phyloP scores from a whole-genome alignment of 2,797 vertebrate species.

The Rhinoraja longicauda region DNA sequence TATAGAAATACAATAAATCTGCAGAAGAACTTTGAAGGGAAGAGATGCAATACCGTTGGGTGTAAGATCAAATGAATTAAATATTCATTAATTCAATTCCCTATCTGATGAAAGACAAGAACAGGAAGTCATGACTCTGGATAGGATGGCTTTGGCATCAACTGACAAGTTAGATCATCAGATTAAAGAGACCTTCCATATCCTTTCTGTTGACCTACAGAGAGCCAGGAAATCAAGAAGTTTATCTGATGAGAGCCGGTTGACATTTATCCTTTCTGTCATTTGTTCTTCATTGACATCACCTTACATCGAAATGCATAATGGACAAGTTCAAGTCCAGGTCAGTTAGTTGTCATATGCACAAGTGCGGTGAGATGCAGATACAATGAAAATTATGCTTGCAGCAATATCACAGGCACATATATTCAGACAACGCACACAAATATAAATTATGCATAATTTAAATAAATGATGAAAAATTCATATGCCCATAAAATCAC shows the following conservation, averaged over 20 bases:
- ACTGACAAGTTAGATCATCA: conserved; percentile 5
- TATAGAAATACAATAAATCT: background rate
- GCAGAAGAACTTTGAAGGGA: background rate
- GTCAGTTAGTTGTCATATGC: too few relatives aligned
- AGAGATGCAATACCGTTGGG: background rate
- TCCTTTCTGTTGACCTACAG: background rate
- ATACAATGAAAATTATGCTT: too few relatives aligned
- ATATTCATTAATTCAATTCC: conserved; percentile 27
- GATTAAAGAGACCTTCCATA: conserved; percentile 19
- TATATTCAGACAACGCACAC: too few relatives aligned
- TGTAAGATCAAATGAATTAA: conserved; percentile 27
- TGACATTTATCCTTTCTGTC: background rate
- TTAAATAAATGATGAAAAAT: too few relatives aligned
- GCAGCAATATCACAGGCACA: too few relatives aligned
- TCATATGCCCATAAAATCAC: too few relatives aligned
- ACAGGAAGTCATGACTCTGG: background rate
- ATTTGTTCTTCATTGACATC: background rate
- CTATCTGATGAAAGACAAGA: conserved; percentile 3
- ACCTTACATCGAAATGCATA: background rate
- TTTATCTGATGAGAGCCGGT: background rate
- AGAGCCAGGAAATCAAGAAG: conserved; percentile 1
- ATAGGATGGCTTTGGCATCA: conserved; percentile 22
- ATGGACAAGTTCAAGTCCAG: background rate
- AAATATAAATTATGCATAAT: too few relatives aligned
- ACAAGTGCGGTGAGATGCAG: too few relatives aligned